Evolutionary conservation across 2,888 invertebrate species (phyloP).

Genomic region (Pilophorus perplexus): DNA sequence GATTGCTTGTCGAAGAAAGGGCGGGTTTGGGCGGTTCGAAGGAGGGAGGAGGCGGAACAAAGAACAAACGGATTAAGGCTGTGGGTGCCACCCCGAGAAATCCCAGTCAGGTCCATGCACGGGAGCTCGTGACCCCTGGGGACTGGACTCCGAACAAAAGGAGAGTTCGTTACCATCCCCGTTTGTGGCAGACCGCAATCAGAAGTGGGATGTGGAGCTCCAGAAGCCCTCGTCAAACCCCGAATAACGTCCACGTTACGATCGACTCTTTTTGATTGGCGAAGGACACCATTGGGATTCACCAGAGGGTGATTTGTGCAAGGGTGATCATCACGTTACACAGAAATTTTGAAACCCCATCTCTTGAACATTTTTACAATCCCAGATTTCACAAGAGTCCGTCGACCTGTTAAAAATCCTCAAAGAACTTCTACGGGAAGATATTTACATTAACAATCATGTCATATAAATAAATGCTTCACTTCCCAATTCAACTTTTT

Average conservation of each 20-base stretch:
- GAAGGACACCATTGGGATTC: not conserved
- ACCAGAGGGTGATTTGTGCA: no score
- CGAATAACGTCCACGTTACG: not conserved
- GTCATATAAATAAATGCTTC: no score
- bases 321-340: no score
- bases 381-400: no score
- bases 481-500: no score
- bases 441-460: no score
- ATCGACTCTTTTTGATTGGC: not conserved
- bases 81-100: no score
- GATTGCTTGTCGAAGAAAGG: not conserved
- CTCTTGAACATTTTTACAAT: no score
- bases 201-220: not conserved
- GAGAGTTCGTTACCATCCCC: slow-evolving; percentile 27
- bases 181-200: slow-evolving; percentile 5
- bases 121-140: slow-evolving; percentile 22
- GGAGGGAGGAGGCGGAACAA: slow-evolving; percentile 20
- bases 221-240: not conserved
- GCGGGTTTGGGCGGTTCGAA: no score
- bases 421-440: no score
- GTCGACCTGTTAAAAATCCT: no score
- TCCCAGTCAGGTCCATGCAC: slow-evolving; percentile 7
- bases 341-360: no score
- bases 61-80: not conserved
- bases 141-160: slow-evolving; percentile 12